These are phyloP conservation scores for Heliangelus exortis DNA, from an alignment of 2,797 vertebrate genomes.

Conservation along the genomic window DNA sequence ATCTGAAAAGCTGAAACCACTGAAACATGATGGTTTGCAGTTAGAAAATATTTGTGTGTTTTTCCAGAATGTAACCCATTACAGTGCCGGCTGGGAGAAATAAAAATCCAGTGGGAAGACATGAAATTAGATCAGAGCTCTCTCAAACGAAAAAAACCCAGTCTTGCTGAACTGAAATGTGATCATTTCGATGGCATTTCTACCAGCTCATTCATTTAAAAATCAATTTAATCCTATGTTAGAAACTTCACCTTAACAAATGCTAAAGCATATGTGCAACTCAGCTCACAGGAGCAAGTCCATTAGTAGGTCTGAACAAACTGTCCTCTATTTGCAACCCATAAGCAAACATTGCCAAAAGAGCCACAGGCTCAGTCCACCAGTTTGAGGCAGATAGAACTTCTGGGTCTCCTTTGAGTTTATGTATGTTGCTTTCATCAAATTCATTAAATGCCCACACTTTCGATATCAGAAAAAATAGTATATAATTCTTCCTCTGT, in stretches of 20 bases:
- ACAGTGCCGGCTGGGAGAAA: neutral
- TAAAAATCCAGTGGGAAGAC: conserved; percentile 48
- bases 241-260: conserved; percentile 7
- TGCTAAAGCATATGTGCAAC: neutral
- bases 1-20: conserved; percentile 38
- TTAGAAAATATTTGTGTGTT: conserved; percentile 50
- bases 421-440: neutral
- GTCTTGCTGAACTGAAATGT: conserved; percentile 21
- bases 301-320: neutral
- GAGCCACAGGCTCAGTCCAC: neutral
- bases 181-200: neutral
- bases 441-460: neutral
- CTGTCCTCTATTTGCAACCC: neutral
- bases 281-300: neutral
- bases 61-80: conserved; percentile 23
- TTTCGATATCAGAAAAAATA: neutral
- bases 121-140: conserved; percentile 33
- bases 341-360: neutral
- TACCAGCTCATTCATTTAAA: conserved; percentile 18
- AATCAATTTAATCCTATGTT: neutral
- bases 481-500: neutral
- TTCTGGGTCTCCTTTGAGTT: fast-evolving
- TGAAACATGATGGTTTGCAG: conserved; percentile 28
- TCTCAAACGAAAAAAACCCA: conserved; percentile 23
- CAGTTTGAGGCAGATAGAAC: neutral